Percentiles rank a stretch among this genome's conserved stretches.
Conservation (phyloP, 2,113 vertebrate species). For the Dendrocopos noguchii region DNA sequence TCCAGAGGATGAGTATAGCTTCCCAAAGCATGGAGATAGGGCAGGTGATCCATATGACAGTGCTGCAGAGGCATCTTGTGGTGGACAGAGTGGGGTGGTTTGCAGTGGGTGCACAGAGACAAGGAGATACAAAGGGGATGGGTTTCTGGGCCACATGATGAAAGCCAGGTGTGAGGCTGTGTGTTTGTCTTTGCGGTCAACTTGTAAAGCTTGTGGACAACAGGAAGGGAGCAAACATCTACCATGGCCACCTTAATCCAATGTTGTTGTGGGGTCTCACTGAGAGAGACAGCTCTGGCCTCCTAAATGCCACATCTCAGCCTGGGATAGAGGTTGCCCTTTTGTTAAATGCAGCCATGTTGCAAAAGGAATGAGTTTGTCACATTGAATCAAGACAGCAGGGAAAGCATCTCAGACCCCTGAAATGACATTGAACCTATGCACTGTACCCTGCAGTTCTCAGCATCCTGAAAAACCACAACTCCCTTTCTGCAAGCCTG, state of each 20-base stretch:
- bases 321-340: neutral
- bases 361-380: neutral
- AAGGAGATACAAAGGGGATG: neutral
- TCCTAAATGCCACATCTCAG: neutral
- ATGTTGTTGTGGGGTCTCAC: neutral
- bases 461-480: neutral
- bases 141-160: neutral
- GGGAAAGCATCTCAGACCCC: neutral
- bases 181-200: neutral
- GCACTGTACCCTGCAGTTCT: neutral
- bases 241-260: neutral
- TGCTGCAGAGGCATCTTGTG: neutral
- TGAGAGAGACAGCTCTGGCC: neutral
- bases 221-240: accelerated
- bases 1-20: neutral
- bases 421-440: neutral
- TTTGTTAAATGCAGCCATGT: neutral
- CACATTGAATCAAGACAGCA: neutral
- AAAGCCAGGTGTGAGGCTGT: neutral
- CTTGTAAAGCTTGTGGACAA: neutral
- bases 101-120: neutral
- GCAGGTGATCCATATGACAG: accelerated
- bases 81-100: neutral
- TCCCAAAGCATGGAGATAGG: neutral
- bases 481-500: neutral